Evolutionary conservation across 2,888 invertebrate genomes (phyloP).

Genomic region (Agapostemon virescens): DNA sequence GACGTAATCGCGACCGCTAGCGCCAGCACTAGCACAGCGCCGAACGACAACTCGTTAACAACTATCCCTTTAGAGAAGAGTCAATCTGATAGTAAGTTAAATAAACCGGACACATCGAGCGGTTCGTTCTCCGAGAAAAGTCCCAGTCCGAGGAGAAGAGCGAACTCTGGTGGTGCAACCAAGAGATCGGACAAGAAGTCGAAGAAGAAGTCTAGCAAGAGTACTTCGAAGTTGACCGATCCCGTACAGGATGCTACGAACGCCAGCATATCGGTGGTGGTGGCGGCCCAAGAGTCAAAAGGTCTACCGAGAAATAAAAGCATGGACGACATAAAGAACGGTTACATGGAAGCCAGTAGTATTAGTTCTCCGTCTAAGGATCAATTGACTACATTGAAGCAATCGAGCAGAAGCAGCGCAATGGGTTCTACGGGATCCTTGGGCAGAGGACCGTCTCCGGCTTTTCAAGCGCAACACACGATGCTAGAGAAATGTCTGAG

Average conservation of each 20-base stretch:
- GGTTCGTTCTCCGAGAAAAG: slow-evolving; percentile 72
- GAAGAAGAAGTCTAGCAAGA: slow-evolving; percentile 81
- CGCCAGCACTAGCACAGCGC: slow-evolving; percentile 21
- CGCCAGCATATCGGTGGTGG: slow-evolving; percentile 73
- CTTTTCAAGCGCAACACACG: slow-evolving; percentile 78
- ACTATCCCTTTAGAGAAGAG: slow-evolving; percentile 83
- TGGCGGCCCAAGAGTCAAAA: slow-evolving; percentile 71
- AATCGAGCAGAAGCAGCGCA: slow-evolving; percentile 58
- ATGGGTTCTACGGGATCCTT: slow-evolving; percentile 69
- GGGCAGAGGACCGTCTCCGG: slow-evolving; percentile 74
- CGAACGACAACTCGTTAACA: slow-evolving; percentile 68
- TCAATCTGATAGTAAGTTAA: slow-evolving; percentile 85
- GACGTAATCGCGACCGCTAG: slow-evolving; percentile 40
- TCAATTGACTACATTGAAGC: slow-evolving; percentile 52
- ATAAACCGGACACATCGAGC: slow-evolving; percentile 77
- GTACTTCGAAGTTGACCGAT: slow-evolving; percentile 75
- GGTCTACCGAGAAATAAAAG: slow-evolving; percentile 73
- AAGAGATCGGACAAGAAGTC: slow-evolving; percentile 83
- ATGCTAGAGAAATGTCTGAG: slow-evolving; percentile 83
- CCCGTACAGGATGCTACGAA: slow-evolving; percentile 67
- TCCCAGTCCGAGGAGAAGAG: slow-evolving; percentile 76
- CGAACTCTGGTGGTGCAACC: slow-evolving; percentile 78
- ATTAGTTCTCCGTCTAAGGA: slow-evolving; percentile 48
- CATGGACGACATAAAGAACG: slow-evolving; percentile 75
- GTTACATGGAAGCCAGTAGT: slow-evolving; percentile 60